A percentile compares a stretch with the other conserved stretches of the same genome.
Evolutionary conservation across 2,888 invertebrate genomes (phyloP).

Genomic region (Rhyacophila evoluta): DNA sequence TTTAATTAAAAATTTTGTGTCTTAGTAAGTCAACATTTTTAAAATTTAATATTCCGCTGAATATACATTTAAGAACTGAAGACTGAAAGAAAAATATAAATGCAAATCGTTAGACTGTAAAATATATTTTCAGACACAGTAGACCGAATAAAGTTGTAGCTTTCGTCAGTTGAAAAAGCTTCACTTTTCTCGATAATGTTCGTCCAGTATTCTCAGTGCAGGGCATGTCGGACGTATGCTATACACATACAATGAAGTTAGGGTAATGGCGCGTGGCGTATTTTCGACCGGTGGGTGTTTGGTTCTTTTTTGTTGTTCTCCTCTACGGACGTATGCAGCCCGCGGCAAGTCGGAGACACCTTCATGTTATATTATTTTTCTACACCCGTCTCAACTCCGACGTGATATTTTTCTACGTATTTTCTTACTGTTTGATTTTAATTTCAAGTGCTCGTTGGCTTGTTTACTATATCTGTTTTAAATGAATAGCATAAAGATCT

Average conservation of each 20-base stretch:
- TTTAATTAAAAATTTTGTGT: no score
- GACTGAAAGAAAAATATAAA: not conserved
- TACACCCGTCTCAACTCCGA: not conserved
- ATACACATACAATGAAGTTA: slow-evolving; percentile 33
- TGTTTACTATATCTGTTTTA: no score
- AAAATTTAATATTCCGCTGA: no score
- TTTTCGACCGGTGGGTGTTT: slow-evolving; percentile 29
- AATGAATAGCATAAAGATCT: no score
- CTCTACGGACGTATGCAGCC: slow-evolving; percentile 19
- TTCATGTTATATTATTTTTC: not conserved
- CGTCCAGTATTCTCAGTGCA: not conserved
- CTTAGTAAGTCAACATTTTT: no score
- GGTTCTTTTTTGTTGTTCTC: slow-evolving; percentile 37
- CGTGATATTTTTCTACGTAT: not conserved
- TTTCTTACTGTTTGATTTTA: no score
- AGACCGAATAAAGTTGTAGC: slow-evolving; percentile 36
- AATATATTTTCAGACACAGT: slow-evolving; percentile 29
- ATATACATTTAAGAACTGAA: no score
- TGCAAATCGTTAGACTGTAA: not conserved
- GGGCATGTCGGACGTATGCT: not conserved
- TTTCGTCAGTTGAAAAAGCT: slow-evolving; percentile 37
- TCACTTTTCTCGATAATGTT: slow-evolving; percentile 33
- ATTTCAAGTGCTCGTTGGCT: no score
- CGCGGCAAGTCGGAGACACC: slow-evolving; percentile 1
- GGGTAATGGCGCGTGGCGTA: slow-evolving; percentile 32